Base-by-base conservation (phyloP, 2,797 vertebrate genomes). In the Syndactyla subalaris region DNA sequence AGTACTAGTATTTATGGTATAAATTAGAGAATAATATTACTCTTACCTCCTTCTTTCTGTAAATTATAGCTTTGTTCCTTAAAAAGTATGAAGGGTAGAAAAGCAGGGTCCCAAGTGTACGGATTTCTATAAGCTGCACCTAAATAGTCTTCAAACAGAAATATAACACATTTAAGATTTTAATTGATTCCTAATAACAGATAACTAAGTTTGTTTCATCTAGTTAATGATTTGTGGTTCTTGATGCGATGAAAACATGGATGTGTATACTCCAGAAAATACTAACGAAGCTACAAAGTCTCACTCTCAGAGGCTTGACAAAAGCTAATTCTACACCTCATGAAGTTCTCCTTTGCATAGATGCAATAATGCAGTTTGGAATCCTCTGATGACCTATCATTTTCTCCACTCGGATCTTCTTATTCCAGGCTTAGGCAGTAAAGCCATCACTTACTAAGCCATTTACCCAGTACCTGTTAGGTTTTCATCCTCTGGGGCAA, bases 11-110 rank as follows among this genome's bases (percentile, higher is more conserved):
- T 89, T 81, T 87, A 72, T 55, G 32, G 24, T 34, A 91, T 81
- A 97, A 85, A 92, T 72, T 92, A 54, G 18, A 89, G 48, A 93
- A 89, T 36, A 83, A 62, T 46, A 16, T 49, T 76, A 71, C 12
- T 82, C 90, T 97, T 98, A 98, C 98, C 98, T 98, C 79, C 46
- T 36, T 83, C 72, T 32, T 83, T 95, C 57, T 79, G 49, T 62
- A 96, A 96, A 82, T 77, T 73, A 66, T 61, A 89, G 51, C 45
- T 82, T 84, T 85, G 91, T 67, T 95, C 96, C 66, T 89, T 95
- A 46, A 74, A 88, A 78, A 66, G 34, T 23, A 74, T 41, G 22
- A 61, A 39, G 63, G 80, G 52, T 30, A 54, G 73, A 82, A 96
- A 96, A 34, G 88, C 82, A 85, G 89, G 66, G 24, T 93, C 52